These are phyloP conservation scores for Ormyrus pomaceus DNA, from an alignment of 2,888 invertebrate genomes.

Conservation along the genomic window DNA sequence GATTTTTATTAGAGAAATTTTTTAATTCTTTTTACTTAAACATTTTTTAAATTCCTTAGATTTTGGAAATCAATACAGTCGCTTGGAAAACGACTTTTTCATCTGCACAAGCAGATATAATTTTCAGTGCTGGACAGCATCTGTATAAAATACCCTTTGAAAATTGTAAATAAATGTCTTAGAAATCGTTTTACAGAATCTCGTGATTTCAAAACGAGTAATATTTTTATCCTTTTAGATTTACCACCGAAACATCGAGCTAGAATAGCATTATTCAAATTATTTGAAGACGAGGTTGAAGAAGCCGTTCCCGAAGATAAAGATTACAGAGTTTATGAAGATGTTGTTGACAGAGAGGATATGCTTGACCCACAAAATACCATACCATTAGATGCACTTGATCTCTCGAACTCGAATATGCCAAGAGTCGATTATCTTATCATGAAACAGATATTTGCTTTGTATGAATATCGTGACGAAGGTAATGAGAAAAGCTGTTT, in stretches of 20 bases:
- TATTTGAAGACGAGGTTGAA: conserved; percentile 58
- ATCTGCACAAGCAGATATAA: conserved; percentile 62
- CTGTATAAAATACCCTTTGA: conserved; percentile 62
- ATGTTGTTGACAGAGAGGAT: conserved; percentile 54
- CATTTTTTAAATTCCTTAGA: conserved; percentile 41
- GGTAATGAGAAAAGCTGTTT: conserved; percentile 50
- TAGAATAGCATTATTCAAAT: conserved; percentile 57
- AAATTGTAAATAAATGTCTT: conserved; percentile 59
- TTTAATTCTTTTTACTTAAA: conserved; percentile 11
- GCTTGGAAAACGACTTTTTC: conserved; percentile 59
- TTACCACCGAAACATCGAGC: conserved; percentile 62
- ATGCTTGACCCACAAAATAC: conserved; percentile 62
- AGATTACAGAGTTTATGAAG: conserved; percentile 58
- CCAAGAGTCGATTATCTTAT: conserved; percentile 60
- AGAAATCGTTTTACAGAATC: neutral
- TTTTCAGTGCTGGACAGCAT: conserved; percentile 63
- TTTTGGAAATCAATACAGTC: conserved; percentile 61
- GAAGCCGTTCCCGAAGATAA: conserved; percentile 47
- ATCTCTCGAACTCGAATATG: conserved; percentile 53
- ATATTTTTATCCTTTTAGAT: conserved; percentile 57
- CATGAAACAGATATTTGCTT: conserved; percentile 59
- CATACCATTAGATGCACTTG: conserved; percentile 61
- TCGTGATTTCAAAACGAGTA: neutral
- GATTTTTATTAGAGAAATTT: conserved; percentile 1
- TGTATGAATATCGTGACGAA: conserved; percentile 61